phyloP scores from a whole-genome alignment of 2,797 vertebrate genomes.

The Protonibea diacanthus region DNA sequence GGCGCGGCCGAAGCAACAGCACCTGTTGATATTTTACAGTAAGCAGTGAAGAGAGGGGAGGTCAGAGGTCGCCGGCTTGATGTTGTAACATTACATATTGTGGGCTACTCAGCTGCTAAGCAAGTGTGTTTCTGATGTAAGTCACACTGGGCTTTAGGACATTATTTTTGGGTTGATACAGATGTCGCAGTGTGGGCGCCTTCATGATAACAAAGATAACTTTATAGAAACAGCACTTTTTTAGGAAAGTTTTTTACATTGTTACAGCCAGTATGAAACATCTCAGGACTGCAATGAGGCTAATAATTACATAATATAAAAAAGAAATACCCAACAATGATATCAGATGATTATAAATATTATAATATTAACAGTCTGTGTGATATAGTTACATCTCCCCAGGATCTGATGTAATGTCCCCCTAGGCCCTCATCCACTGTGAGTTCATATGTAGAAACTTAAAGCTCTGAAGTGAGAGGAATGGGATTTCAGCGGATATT shows the following conservation, averaged over 20 bases:
- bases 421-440: conserved; percentile 9
- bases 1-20: background rate
- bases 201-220: background rate
- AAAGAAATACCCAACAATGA: background rate
- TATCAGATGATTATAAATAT: background rate
- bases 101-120: background rate
- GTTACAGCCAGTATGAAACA: background rate
- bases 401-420: conserved; percentile 17
- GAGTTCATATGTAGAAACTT: conserved; percentile 28
- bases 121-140: background rate
- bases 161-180: background rate
- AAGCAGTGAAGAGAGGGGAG: background rate
- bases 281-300: background rate
- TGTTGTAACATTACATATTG: background rate
- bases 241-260: too few relatives aligned
- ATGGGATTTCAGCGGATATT: conserved; percentile 50
- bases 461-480: conserved; percentile 36
- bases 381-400: background rate
- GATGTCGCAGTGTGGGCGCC: background rate
- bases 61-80: background rate
- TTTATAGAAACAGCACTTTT: too few relatives aligned
- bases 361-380: background rate
- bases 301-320: background rate
- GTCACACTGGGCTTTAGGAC: background rate
- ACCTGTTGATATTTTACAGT: background rate